Conservation (phyloP, 2,797 vertebrate genomes). For the Gadopsis marmoratus region DNA sequence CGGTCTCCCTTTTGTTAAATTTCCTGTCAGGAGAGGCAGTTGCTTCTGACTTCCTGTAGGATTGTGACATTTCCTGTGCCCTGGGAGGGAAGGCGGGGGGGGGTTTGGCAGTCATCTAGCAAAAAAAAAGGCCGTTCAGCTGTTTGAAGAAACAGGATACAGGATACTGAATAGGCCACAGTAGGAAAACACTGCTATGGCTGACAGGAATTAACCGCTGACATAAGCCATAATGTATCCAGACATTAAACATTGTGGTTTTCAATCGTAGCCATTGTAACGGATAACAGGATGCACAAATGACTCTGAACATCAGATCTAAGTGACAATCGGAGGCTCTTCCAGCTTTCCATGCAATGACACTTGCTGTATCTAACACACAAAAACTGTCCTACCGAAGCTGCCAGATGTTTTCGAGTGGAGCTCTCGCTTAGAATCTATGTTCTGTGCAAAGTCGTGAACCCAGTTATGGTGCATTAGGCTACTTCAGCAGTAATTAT, state of each 20-base stretch:
- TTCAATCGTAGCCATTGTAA: neutral
- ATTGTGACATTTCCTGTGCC: slow-evolving; percentile 75
- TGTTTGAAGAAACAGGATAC: slow-evolving; percentile 72
- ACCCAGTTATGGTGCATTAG: too few species aligned
- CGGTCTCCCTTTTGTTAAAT: slow-evolving; percentile 75
- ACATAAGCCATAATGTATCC: slow-evolving; percentile 8
- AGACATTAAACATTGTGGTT: too few species aligned
- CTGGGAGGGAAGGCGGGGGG: slow-evolving; percentile 18
- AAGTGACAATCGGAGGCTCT: neutral
- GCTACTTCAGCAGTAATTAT: neutral
- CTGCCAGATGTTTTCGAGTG: too few species aligned
- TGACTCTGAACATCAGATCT: neutral
- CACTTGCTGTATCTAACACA: neutral
- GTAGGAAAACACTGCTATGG: slow-evolving; percentile 51
- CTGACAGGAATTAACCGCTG: slow-evolving; percentile 29
- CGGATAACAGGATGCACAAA: accelerated
- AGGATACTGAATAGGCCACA: slow-evolving; percentile 46
- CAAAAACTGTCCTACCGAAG: neutral
- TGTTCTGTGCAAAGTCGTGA: too few species aligned
- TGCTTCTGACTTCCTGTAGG: slow-evolving; percentile 78
- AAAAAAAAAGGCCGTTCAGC: slow-evolving; percentile 39
- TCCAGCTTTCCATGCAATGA: neutral
- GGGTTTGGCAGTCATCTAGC: slow-evolving; percentile 29
- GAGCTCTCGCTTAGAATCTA: too few species aligned
- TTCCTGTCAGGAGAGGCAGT: slow-evolving; percentile 76